These are phyloP conservation scores for Yponomeuta sedellus DNA, from an alignment of 2,888 invertebrate species.

Conservation along the genomic window DNA sequence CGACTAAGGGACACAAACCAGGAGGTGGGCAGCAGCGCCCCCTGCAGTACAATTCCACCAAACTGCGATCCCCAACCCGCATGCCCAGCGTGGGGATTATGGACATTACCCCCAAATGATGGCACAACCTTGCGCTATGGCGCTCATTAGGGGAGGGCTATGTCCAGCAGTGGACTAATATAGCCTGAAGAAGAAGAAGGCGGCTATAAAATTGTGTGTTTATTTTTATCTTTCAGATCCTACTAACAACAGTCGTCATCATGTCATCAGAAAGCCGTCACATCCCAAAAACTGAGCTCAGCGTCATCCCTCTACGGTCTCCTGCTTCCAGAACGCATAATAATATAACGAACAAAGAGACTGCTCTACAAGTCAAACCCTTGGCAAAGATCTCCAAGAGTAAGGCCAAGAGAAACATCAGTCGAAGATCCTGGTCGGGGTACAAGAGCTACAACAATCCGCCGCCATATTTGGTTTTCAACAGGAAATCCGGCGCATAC, in stretches of 20 bases:
- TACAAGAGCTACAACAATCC: conserved; percentile 29
- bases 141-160: too few relatives aligned
- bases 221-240: conserved; percentile 29
- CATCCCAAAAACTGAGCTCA: neutral
- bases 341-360: neutral
- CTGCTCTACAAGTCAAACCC: neutral
- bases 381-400: conserved; percentile 8
- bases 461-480: conserved; percentile 59
- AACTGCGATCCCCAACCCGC: too few relatives aligned
- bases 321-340: too few relatives aligned
- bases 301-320: neutral
- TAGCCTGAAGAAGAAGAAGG: too few relatives aligned
- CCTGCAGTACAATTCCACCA: too few relatives aligned
- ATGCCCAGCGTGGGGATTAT: too few relatives aligned
- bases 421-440: conserved; percentile 26
- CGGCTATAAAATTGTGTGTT: neutral
- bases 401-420: conserved; percentile 35
- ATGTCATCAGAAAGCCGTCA: conserved; percentile 17
- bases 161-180: too few relatives aligned
- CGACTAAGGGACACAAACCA: too few relatives aligned
- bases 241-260: conserved; percentile 27
- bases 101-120: too few relatives aligned
- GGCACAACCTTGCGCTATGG: too few relatives aligned
- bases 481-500: conserved; percentile 53
- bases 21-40: too few relatives aligned